Percentiles rank a stretch among this genome's conserved stretches.
Conservation (phyloP, 2,113 vertebrate species). For the Pleuronectes platessa region DNA sequence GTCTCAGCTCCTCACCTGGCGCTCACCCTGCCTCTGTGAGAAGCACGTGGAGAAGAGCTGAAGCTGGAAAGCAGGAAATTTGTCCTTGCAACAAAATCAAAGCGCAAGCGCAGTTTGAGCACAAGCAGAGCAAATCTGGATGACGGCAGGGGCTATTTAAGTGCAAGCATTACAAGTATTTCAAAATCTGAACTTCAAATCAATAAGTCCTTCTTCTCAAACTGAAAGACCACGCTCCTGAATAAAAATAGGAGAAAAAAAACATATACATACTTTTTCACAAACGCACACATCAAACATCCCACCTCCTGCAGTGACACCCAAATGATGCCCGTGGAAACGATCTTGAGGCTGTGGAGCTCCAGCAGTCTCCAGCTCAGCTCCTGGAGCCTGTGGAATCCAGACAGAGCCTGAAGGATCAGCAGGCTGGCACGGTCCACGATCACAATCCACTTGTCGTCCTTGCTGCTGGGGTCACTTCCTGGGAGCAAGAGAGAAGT, state of each 20-base stretch:
- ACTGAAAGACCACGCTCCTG: no score
- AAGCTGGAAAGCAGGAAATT: no score
- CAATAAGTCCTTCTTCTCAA: no score
- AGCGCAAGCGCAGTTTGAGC: no score
- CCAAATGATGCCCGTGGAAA: slow-evolving; percentile 80
- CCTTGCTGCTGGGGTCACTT: slow-evolving; percentile 31
- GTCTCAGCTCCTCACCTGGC: no score
- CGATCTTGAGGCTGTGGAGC: slow-evolving; percentile 81
- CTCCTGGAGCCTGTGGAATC: slow-evolving; percentile 71
- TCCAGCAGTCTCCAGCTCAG: slow-evolving; percentile 82
- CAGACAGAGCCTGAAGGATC: slow-evolving; percentile 73
- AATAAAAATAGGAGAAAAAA: neutral
- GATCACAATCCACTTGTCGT: slow-evolving; percentile 73
- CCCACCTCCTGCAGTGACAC: slow-evolving; percentile 82
- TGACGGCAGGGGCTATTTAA: no score
- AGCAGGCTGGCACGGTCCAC: slow-evolving; percentile 76
- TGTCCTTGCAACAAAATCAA: no score
- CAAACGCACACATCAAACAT: neutral
- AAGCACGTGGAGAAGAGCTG: no score
- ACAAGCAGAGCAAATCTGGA: no score
- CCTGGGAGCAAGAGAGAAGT: slow-evolving; percentile 39
- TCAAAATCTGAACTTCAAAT: no score
- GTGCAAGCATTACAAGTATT: no score
- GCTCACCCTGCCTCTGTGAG: no score
- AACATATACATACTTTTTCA: neutral